Evolutionary conservation across 2,888 invertebrate species (phyloP), one percentile per base, ranked within the genome.

Genomic region (Pyrrhia umbra): DNA sequence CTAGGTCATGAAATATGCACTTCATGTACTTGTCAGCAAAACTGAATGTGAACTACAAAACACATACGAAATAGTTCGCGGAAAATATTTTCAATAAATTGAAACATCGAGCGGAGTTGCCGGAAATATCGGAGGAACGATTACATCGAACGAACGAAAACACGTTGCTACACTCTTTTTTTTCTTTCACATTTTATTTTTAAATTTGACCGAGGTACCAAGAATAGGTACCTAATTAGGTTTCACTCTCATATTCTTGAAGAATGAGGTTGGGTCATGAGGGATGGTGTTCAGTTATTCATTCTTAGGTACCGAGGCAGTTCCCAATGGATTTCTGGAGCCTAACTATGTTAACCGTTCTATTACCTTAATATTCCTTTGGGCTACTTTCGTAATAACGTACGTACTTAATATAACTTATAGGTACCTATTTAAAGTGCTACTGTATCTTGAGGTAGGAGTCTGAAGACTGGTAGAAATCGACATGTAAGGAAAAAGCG

Each of bases 121-220:
- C 82, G 79, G 82, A 71, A 76, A 77, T 71, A 79, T 81, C 77
- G 54, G 49, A 34, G 30, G 55, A 39, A 57, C 65, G 63, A 66
- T 68, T 77, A 64, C 61, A 59, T 55, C 49, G 56, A 39, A 21
- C 6, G 37, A 46, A 54, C 61, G 27, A 62, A 68, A 72, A 73
- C 25, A 57, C 10, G 42, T 10, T 37, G 16, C 18, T 23, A 54
- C 65, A 64, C 37, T 15, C n/a, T 59, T 18, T 42, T 57, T 45
- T 25, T 18, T 45, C 18, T 46, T 50, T 47, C 4, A 43, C 20
- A 43, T 61, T 60, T 59, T 37, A 4, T 20, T 16, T 61, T 47
- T 25, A 37, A 51, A 23, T 47, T 50, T 62, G 39, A 50, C 42
- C 25, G 23, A 57, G 2, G 39, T 23, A 21, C 46, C 23, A 47